Percentiles rank a stretch among this genome's conserved stretches.
These are phyloP conservation scores for Phocides pigmalion DNA, from an alignment of 1,140 invertebrate genomes.

Conservation along the genomic window DNA sequence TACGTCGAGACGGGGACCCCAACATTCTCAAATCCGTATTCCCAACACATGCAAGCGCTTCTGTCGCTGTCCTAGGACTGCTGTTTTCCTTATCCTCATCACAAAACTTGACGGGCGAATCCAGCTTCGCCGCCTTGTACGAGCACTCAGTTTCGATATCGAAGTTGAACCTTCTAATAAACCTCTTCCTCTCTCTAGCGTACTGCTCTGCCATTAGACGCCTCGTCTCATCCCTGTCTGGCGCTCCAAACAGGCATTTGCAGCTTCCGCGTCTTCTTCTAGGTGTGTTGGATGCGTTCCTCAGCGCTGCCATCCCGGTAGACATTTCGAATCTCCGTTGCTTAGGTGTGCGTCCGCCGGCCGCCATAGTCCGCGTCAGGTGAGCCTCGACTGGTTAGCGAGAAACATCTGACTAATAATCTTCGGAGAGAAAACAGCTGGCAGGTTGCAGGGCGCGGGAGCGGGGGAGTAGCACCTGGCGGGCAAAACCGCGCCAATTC, in stretches of 20 bases:
- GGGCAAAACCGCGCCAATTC: conserved; percentile 74
- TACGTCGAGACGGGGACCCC: conserved; percentile 65
- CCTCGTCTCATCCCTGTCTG: conserved; percentile 73
- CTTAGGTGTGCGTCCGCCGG: conserved; percentile 75
- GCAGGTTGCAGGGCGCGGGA: conserved; percentile 67
- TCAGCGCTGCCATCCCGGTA: conserved; percentile 64
- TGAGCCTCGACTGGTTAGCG: conserved; percentile 73
- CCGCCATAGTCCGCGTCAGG: conserved; percentile 73
- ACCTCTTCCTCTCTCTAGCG: conserved; percentile 70
- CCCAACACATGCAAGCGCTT: conserved; percentile 68
- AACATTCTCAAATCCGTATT: conserved; percentile 71
- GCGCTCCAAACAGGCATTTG: conserved; percentile 75
- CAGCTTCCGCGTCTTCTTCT: conserved; percentile 73
- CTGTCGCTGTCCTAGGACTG: conserved; percentile 64
- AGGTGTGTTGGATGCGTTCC: conserved; percentile 57
- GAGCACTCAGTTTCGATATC: conserved; percentile 73
- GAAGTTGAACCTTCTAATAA: conserved; percentile 76
- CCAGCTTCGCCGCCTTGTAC: conserved; percentile 66
- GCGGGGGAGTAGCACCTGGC: conserved; percentile 75
- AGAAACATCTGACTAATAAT: conserved; percentile 83
- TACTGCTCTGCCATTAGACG: conserved; percentile 75
- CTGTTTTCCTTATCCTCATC: conserved; percentile 70
- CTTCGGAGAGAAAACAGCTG: conserved; percentile 82
- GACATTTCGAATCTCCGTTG: conserved; percentile 73
- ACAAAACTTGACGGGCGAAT: conserved; percentile 75